A percentile compares a stretch with the other conserved stretches of the same genome.
These are phyloP conservation scores for Rhinogobio ventralis DNA, from an alignment of 2,797 vertebrate species.

Conservation along the genomic window DNA sequence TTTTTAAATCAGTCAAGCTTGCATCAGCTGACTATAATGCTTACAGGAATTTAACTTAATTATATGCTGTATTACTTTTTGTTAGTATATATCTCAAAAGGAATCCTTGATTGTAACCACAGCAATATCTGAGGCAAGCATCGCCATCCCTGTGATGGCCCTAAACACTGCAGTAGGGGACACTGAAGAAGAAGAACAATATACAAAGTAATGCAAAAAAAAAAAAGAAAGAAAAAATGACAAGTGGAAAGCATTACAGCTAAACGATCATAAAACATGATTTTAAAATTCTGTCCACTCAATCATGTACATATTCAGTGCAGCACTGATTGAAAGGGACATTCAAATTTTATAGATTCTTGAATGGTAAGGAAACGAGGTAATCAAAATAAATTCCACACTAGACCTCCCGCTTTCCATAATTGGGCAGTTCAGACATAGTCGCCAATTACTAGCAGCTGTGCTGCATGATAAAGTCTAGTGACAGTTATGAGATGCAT, in stretches of 20 bases:
- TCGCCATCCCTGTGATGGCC: not conserved
- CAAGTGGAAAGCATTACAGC: not conserved
- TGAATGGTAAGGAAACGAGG: not conserved
- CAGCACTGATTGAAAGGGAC: not conserved
- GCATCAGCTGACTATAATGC: not conserved
- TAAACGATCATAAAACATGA: not conserved
- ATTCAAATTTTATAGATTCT: constrained; percentile 3
- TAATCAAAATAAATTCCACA: constrained; percentile 11
- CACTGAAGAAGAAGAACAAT: not conserved
- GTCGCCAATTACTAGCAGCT: not conserved
- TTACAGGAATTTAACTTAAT: not conserved
- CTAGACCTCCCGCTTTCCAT: not conserved
- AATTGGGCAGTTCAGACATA: constrained; percentile 13
- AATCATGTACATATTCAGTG: constrained; percentile 5
- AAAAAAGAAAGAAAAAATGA: not conserved
- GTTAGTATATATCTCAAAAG: not conserved
- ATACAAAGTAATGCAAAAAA: not conserved
- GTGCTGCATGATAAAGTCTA: constrained; percentile 10
- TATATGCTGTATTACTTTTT: not conserved
- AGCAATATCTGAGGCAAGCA: not conserved
- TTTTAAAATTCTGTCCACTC: not conserved
- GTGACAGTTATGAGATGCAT: not conserved
- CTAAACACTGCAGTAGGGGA: not conserved
- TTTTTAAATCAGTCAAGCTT: too few species aligned
- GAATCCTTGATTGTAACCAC: not conserved